These are phyloP conservation scores for Mus musculus DNA, from an alignment of 2,113 vertebrate genomes.

Conservation along the genomic window GRCm39 chr13:94513501-94514000, in stretches of 20 bases:
- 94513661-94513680: too few species aligned
- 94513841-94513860: too few species aligned
- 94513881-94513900: constrained; percentile 29
- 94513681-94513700: too few species aligned
- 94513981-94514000: neutral
- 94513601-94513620: neutral
- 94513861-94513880: neutral
- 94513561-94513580: neutral
- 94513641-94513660: neutral
- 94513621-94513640: constrained; percentile 24
- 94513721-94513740: too few species aligned
- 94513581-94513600: neutral
- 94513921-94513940: constrained; percentile 20
- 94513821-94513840: too few species aligned
- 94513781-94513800: too few species aligned
- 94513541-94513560: neutral
- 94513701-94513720: too few species aligned
- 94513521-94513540: neutral
- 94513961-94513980: neutral
- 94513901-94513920: constrained; percentile 36
- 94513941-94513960: neutral
- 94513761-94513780: too few species aligned
- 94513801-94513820: too few species aligned
- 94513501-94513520: neutral
- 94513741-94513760: too few species aligned